phyloP scores from a whole-genome alignment of 2,888 invertebrate species.

The Conomelus anceps region DNA sequence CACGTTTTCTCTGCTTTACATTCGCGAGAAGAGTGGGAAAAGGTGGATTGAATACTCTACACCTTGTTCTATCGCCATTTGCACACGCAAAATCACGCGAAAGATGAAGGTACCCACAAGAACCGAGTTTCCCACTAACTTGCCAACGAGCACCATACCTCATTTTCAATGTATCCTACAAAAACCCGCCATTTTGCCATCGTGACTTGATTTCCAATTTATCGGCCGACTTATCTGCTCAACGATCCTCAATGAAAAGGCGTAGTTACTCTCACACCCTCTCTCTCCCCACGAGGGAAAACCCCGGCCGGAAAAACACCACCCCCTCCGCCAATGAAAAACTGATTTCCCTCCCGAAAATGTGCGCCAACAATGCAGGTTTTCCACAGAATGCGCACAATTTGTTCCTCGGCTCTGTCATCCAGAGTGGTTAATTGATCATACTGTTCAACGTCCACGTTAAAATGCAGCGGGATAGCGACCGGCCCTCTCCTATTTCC shows the following conservation, averaged over 20 bases:
- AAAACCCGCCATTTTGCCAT: neutral
- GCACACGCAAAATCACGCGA: neutral
- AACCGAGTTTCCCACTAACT: neutral
- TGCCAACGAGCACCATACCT: neutral
- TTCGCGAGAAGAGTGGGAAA: neutral
- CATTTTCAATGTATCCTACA: neutral
- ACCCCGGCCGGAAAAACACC: neutral
- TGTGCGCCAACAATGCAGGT: neutral
- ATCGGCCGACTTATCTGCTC: neutral
- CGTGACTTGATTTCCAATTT: conserved; percentile 8
- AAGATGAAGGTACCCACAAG: neutral
- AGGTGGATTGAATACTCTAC: neutral
- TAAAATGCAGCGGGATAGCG: no score
- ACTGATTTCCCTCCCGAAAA: neutral
- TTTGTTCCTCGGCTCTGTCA: neutral
- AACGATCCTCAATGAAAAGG: neutral
- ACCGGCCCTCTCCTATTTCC: neutral
- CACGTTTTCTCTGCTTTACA: neutral
- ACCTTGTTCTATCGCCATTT: neutral
- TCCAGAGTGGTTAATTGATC: neutral
- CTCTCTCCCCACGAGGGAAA: neutral
- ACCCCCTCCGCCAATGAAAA: neutral
- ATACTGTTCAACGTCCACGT: neutral
- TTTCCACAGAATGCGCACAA: neutral
- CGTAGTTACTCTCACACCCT: neutral